Percentiles rank a stretch among this genome's conserved stretches.
Evolutionary conservation across 2,797 vertebrate species (phyloP).

Genomic region (Lithobates sylvaticus): DNA sequence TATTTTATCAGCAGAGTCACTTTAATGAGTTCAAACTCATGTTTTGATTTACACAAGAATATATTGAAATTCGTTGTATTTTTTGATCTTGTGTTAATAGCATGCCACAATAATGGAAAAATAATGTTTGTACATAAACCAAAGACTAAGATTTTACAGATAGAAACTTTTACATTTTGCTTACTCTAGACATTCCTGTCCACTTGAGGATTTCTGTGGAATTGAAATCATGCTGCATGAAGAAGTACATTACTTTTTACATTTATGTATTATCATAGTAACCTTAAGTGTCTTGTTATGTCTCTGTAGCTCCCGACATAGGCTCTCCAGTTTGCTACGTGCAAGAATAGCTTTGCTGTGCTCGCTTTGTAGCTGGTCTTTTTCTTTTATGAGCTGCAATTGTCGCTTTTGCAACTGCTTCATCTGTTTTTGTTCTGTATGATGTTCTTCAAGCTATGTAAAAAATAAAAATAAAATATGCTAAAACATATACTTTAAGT

Average conservation of each 20-base stretch:
- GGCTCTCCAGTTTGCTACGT: conserved; percentile 86
- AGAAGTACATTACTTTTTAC: background rate
- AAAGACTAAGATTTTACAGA: background rate
- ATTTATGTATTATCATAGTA: background rate
- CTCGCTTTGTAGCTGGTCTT: conserved; percentile 85
- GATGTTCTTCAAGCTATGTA: conserved; percentile 80
- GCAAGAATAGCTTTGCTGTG: conserved; percentile 82
- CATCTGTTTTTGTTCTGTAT: conserved; percentile 80
- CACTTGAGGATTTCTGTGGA: background rate
- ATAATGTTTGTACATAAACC: background rate
- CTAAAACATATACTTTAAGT: no score
- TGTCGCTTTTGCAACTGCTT: conserved; percentile 82
- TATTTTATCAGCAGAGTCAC: background rate
- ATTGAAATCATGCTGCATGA: background rate
- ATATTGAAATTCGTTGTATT: background rate
- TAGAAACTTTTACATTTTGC: background rate
- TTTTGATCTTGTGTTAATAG: background rate
- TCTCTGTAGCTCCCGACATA: conserved; percentile 91
- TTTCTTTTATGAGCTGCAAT: conserved; percentile 80
- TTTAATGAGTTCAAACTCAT: no score
- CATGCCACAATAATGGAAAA: background rate
- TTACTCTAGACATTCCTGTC: background rate
- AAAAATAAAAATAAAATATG: background rate
- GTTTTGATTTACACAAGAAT: no score
- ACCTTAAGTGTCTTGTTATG: conserved; percentile 94